Evolutionary conservation across 1,140 invertebrate species (phyloP).

Genomic region (Drosophila lini): DNA sequence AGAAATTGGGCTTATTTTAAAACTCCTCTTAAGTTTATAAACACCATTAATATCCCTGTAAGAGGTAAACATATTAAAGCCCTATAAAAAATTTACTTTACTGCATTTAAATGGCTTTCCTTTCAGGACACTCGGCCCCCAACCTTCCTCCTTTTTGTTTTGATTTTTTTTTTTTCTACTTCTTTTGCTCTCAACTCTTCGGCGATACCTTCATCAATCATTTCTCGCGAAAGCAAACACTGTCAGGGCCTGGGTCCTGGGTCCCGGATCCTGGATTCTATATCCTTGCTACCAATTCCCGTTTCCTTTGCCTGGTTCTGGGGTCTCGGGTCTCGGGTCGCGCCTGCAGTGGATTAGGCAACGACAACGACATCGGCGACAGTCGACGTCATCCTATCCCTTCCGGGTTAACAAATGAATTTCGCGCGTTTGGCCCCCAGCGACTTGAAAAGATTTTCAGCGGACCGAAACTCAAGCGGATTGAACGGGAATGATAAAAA

Average conservation of each 20-base stretch:
- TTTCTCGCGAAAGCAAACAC: slow-evolving; percentile 65
- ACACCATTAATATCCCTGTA: not conserved
- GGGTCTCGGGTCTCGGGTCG: slow-evolving; percentile 45
- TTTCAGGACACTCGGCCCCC: slow-evolving; percentile 33
- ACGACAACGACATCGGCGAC: slow-evolving; percentile 43
- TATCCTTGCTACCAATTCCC: slow-evolving; percentile 20
- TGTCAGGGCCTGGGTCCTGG: slow-evolving; percentile 54
- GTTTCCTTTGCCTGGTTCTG: slow-evolving; percentile 21
- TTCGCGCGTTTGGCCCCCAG: slow-evolving; percentile 60
- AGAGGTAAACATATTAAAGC: slow-evolving; percentile 41
- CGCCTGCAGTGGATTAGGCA: slow-evolving; percentile 78
- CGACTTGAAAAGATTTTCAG: slow-evolving; percentile 69
- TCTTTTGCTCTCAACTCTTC: slow-evolving; percentile 56
- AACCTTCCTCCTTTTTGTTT: slow-evolving; percentile 20
- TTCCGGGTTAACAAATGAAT: slow-evolving; percentile 81
- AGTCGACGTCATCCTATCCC: slow-evolving; percentile 62
- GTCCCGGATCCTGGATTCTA: slow-evolving; percentile 38
- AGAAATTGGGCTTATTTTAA: not conserved
- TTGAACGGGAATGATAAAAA: slow-evolving; percentile 42
- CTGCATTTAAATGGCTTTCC: slow-evolving; percentile 69
- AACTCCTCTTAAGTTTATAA: not conserved
- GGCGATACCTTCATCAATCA: slow-evolving; percentile 77
- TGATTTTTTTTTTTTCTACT: slow-evolving; percentile 31
- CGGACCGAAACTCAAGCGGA: slow-evolving; percentile 48
- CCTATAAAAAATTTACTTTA: slow-evolving; percentile 48